phyloP scores from a whole-genome alignment of 2,797 vertebrate genomes.

The Poeciliopsis gracilis region DNA sequence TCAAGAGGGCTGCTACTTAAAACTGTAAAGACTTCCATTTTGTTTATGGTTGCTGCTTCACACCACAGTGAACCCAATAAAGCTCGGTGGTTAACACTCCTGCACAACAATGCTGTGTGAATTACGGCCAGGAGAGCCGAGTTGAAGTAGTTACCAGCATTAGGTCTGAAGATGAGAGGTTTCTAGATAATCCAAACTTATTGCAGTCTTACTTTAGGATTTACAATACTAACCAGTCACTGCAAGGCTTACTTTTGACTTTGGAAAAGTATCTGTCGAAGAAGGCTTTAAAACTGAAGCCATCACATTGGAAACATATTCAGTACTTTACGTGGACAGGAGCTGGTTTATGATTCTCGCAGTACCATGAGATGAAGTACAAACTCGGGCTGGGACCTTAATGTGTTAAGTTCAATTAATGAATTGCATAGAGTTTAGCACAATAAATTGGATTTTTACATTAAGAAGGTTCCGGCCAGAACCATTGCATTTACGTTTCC shows the following conservation, averaged over 20 bases:
- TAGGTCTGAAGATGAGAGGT: not conserved
- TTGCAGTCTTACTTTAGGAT: not conserved
- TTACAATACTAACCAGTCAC: not conserved
- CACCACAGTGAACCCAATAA: conserved; percentile 1
- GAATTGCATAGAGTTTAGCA: too few species aligned
- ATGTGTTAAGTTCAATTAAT: not conserved
- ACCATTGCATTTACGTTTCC: not conserved
- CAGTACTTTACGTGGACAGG: not conserved
- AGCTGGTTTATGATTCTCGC: not conserved
- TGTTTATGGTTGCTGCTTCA: conserved; percentile 8
- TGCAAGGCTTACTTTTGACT: not conserved
- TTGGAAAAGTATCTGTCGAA: not conserved
- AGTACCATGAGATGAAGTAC: not conserved
- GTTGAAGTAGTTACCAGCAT: not conserved
- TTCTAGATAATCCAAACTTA: not conserved
- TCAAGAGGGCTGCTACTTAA: not conserved
- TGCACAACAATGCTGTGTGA: not conserved
- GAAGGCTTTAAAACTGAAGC: not conserved
- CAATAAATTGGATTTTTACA: not conserved
- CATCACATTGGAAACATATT: not conserved
- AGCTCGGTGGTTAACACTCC: not conserved
- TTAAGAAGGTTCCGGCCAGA: not conserved
- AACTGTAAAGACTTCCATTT: not conserved
- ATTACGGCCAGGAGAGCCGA: not conserved
- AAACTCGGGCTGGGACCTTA: not conserved